phyloP scores from a whole-genome alignment of 2,797 vertebrate species.

The Choloepus didactylus region DNA sequence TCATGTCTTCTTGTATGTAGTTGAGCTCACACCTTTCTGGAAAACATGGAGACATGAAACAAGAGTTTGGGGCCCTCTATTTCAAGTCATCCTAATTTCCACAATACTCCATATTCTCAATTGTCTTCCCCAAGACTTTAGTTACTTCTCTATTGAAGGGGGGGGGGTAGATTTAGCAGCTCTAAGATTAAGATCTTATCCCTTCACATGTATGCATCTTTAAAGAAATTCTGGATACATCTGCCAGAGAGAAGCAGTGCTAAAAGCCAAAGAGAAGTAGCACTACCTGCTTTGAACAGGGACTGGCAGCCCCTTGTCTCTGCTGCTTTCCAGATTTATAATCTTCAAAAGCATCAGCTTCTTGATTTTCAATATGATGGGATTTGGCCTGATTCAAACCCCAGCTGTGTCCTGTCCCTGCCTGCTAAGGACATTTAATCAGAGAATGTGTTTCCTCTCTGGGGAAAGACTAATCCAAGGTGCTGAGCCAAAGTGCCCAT shows the following conservation, averaged over 20 bases:
- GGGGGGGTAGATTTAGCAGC: neutral
- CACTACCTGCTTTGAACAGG: slow-evolving; percentile 66
- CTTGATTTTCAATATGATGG: slow-evolving; percentile 79
- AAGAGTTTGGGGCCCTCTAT: slow-evolving; percentile 24
- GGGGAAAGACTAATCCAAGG: slow-evolving; percentile 52
- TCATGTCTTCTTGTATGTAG: neutral
- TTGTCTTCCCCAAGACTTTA: slow-evolving; percentile 56
- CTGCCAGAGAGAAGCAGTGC: slow-evolving; percentile 41
- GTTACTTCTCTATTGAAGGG: slow-evolving; percentile 34
- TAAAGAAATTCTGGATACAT: slow-evolving; percentile 38
- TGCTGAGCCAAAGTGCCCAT: slow-evolving; percentile 63
- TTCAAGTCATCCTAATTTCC: slow-evolving; percentile 53
- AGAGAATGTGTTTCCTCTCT: slow-evolving; percentile 71
- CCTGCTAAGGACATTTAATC: slow-evolving; percentile 77
- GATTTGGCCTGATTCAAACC: slow-evolving; percentile 80
- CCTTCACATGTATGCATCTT: neutral
- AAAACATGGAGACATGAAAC: slow-evolving; percentile 51
- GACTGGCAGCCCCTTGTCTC: neutral
- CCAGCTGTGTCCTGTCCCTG: slow-evolving; percentile 80
- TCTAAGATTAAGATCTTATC: slow-evolving; percentile 20
- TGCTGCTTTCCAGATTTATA: slow-evolving; percentile 78
- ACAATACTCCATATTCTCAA: slow-evolving; percentile 16
- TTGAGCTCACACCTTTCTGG: slow-evolving; percentile 49
- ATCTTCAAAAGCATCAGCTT: slow-evolving; percentile 80
- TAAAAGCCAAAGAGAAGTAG: slow-evolving; percentile 59